Evolutionary conservation across 2,888 invertebrate genomes (phyloP).

Genomic region (Ophion slaviceki): DNA sequence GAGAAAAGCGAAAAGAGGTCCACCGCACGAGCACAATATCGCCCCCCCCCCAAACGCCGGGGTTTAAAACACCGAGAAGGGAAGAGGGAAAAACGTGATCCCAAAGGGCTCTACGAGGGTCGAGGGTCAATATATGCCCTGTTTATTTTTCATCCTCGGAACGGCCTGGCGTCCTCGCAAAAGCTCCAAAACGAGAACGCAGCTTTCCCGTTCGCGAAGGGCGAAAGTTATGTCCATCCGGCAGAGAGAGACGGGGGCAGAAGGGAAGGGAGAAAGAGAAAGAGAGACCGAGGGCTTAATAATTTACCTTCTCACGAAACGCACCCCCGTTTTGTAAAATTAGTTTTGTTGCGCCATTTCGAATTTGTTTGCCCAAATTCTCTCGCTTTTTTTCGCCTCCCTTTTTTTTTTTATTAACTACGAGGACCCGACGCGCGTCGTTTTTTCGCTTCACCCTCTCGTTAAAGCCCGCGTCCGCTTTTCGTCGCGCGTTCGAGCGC

Average conservation of each 20-base stretch:
- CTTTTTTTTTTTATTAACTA: conserved; percentile 44
- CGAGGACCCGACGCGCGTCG: conserved; percentile 3
- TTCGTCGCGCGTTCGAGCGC: neutral
- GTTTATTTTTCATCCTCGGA: conserved; percentile 42
- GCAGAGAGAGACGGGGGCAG: conserved; percentile 5
- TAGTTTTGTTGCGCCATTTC: conserved; percentile 75
- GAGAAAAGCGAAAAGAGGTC: conserved; percentile 33
- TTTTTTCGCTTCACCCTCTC: conserved; percentile 4
- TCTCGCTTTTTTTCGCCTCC: conserved; percentile 9
- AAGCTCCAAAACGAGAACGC: conserved; percentile 3
- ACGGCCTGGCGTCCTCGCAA: conserved; percentile 30
- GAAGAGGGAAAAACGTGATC: too few relatives aligned
- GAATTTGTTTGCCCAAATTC: conserved; percentile 63
- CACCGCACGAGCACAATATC: conserved; percentile 67
- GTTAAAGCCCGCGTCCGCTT: neutral
- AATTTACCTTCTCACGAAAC: conserved; percentile 74
- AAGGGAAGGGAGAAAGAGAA: neutral
- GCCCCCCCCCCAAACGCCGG: conserved; percentile 41
- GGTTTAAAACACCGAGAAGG: conserved; percentile 66
- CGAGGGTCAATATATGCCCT: conserved; percentile 69
- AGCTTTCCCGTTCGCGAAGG: conserved; percentile 30
- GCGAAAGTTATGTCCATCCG: conserved; percentile 47
- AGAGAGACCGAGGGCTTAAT: conserved; percentile 67
- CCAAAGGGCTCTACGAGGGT: conserved; percentile 53
- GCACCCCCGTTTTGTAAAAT: conserved; percentile 76